Conservation (phyloP, 2,113 vertebrate species). For the Sebastes schlegelii region DNA sequence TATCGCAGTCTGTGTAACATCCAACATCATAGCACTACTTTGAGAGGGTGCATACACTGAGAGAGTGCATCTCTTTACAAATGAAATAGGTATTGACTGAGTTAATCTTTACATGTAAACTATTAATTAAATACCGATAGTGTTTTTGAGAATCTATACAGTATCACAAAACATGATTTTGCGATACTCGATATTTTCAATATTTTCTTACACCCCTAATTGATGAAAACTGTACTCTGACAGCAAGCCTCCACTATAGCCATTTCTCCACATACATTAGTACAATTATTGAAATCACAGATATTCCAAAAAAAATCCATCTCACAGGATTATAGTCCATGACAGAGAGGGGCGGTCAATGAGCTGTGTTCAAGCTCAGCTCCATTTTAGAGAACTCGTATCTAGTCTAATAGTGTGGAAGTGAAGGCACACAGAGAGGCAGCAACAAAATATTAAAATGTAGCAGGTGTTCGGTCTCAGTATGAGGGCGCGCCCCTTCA, state of each 20-base stretch:
- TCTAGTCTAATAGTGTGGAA: conserved; percentile 42
- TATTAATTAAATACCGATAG: too few relatives aligned
- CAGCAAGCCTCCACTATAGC: conserved; percentile 4
- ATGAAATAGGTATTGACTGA: too few relatives aligned
- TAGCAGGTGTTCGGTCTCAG: conserved; percentile 58
- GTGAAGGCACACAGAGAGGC: conserved; percentile 33
- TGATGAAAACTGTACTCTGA: not conserved
- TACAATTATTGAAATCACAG: conserved; percentile 35
- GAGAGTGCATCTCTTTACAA: too few relatives aligned
- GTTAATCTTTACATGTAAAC: too few relatives aligned
- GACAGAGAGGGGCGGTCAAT: conserved; percentile 6
- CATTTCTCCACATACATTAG: not conserved
- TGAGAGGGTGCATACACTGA: too few relatives aligned
- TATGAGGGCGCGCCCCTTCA: conserved; percentile 42
- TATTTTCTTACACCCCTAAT: too few relatives aligned
- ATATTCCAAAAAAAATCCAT: conserved; percentile 5
- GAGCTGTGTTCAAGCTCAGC: conserved; percentile 24
- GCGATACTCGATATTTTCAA: too few relatives aligned
- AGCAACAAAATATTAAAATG: conserved; percentile 60
- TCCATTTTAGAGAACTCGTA: conserved; percentile 21
- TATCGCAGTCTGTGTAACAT: too few relatives aligned
- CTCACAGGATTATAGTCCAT: conserved; percentile 28
- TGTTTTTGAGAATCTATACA: too few relatives aligned
- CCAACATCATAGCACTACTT: too few relatives aligned
- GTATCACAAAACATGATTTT: too few relatives aligned